phyloP scores from a whole-genome alignment of 2,797 vertebrate genomes.

The Parotocinclus haroldoi region DNA sequence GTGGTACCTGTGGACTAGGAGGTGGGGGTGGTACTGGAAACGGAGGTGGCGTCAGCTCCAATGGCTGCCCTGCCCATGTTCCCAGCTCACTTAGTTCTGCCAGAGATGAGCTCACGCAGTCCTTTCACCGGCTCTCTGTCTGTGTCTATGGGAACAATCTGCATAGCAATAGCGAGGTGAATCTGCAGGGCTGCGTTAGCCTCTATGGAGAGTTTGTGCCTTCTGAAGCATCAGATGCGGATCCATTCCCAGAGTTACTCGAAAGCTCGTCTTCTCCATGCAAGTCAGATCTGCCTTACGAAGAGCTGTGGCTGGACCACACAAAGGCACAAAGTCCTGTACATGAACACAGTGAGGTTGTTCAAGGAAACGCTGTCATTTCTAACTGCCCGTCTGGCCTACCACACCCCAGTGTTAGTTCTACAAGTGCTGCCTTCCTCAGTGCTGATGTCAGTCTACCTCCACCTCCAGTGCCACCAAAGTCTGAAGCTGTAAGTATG shows the following conservation, averaged over 20 bases:
- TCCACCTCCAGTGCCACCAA: conserved; percentile 97
- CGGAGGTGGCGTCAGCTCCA: conserved; percentile 67
- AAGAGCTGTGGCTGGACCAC: conserved; percentile 95
- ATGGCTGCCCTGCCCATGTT: conserved; percentile 78
- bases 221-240: conserved; percentile 78
- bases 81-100: conserved; percentile 91
- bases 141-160: conserved; percentile 96
- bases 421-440: conserved; percentile 66
- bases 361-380: conserved; percentile 67
- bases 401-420: conserved; percentile 67
- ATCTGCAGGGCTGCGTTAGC: conserved; percentile 89
- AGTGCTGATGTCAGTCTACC: conserved; percentile 80
- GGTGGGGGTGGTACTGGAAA: conserved; percentile 60
- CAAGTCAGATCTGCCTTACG: conserved; percentile 86
- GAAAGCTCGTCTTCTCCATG: conserved; percentile 67
- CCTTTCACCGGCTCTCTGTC: conserved; percentile 94
- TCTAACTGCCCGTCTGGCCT: conserved; percentile 65
- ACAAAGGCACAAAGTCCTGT: conserved; percentile 67
- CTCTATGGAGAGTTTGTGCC: conserved; percentile 85
- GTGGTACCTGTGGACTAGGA: conserved; percentile 53
- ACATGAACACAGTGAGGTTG: conserved; percentile 66
- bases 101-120: conserved; percentile 93
- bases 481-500: conserved; percentile 97
- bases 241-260: conserved; percentile 80
- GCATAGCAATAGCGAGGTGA: conserved; percentile 95